phyloP scores from a whole-genome alignment of 37 sponge, comb jelly and placozoan genomes.

The Haliclona indistincta region DNA sequence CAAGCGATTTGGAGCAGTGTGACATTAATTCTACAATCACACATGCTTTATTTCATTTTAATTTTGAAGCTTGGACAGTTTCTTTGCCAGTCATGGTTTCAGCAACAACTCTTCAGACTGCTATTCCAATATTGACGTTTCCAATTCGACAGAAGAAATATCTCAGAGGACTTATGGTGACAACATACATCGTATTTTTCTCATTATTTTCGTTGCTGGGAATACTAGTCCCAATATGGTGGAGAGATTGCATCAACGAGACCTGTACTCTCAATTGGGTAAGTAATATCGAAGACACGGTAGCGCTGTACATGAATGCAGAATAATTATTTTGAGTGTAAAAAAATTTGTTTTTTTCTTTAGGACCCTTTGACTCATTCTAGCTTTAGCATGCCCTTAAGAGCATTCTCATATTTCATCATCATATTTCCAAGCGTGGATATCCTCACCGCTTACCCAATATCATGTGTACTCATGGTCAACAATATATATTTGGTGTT shows the following conservation, averaged over 20 bases:
- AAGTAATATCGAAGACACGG: no score
- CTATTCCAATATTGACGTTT: constrained; percentile 70
- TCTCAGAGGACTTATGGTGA: constrained; percentile 45
- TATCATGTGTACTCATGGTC: constrained; percentile 30
- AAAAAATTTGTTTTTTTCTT: neutral
- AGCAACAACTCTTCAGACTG: constrained; percentile 77
- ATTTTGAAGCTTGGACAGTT: constrained; percentile 63
- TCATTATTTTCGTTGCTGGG: constrained; percentile 73
- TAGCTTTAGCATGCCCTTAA: constrained; percentile 1
- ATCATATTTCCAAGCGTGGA: constrained; percentile 85
- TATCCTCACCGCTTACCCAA: constrained; percentile 78
- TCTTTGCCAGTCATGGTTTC: constrained; percentile 79
- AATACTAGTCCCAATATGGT: constrained; percentile 74
- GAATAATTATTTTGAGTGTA: no score
- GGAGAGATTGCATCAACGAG: constrained; percentile 57
- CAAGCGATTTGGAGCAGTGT: no score
- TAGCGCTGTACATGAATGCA: no score
- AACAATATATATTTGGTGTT: constrained; percentile 75
- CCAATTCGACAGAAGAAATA: constrained; percentile 67
- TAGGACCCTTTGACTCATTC: neutral
- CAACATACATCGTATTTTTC: constrained; percentile 38
- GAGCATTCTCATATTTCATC: constrained; percentile 67
- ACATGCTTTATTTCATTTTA: constrained; percentile 34
- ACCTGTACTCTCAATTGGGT: constrained; percentile 88
- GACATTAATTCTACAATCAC: neutral